Base-by-base conservation (phyloP, 2,797 vertebrate species). In the Etheostoma perlongum region DNA sequence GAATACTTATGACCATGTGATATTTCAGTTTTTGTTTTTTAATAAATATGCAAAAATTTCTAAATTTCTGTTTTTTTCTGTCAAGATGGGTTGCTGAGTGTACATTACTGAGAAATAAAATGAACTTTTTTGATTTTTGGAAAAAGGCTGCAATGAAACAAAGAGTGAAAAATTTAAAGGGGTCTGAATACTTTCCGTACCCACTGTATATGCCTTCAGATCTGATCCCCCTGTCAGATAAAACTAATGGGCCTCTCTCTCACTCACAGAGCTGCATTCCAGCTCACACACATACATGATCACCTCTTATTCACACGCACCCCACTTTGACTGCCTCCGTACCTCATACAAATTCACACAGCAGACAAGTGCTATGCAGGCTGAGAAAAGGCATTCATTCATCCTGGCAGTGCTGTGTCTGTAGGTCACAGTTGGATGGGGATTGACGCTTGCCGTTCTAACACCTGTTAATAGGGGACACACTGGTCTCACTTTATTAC, bases 151-250 rank as follows among this genome's bases (percentile, higher is more conserved):
- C n/a, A n/a, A n/a, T n/a, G n/a, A n/a, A n/a, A n/a, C n/a, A n/a
- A n/a, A n/a, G n/a, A n/a, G n/a, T n/a, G n/a, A n/a, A n/a, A n/a
- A n/a, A n/a, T n/a, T n/a, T n/a, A n/a, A n/a, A n/a, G n/a, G n/a
- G n/a, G n/a, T n/a, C n/a, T n/a, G n/a, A n/a, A n/a, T n/a, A n/a
- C n/a, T n/a, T n/a, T n/a, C n/a, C n/a, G n/a, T n/a, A n/a, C n/a
- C n/a, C n/a, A n/a, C n/a, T n/a, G n/a, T n/a, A 89, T 82, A 89
- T 82, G 73, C 76, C 88, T 89, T 88, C 74, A 85, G 79, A 86
- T 89, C 82, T 82, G 89, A 91, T 88, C 73, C 74, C 25, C 44
- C 76, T 67, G 82, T 89, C 88, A 88, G 85, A 90, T 90, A 82
- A 84, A 92, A 88, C 82, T 79, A 91, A 91, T 87, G 68, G 84